Base-by-base conservation (phyloP, 2,113 vertebrate species). In the Marmota monax region DNA sequence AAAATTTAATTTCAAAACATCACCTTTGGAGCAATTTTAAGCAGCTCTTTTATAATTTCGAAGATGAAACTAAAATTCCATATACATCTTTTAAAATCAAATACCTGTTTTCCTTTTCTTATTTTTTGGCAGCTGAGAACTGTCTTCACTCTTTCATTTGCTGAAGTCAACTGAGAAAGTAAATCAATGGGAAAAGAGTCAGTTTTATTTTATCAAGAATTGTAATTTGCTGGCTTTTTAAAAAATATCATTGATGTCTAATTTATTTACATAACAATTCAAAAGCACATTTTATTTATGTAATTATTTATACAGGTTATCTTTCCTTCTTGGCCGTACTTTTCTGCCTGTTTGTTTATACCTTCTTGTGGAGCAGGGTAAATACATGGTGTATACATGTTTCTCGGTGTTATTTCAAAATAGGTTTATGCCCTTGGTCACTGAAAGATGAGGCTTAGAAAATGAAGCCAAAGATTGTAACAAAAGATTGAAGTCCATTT, bases 381-480 rank as follows among this genome's bases (percentile, higher is more conserved):
- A 98, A 97, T 97, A 96, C 70, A 97, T 95, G 86, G 86, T 97
- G 14, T 97, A 82, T 96, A 96, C 80, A 93, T 48, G 45, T 97
- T 98, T 97, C 95, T 95, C 85, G 96, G 86, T 94, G 90, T 97
- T 96, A 96, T 98, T 98, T 98, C 51, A 17, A 97, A 98, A 98
- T 97, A 97, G 87, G 97, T 98, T 97, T 97, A 98, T 96, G 94
- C 32, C 97, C 97, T 98, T 96, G 48, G 92, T 97, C 97, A 96
- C 98, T 83, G 95, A 97, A 98, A 98, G 90, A 98, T 97, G 53
- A 92, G 98, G 96, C 98, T 98, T 98, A 97, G 95, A 97, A 98
- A 98, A 97, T 96, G 90, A 98, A 45, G 90, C 95, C 96, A 96
- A 93, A 95, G 96, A 69, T 98, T 98, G 97, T 98, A 98, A 97